These are phyloP conservation scores for Andrena minutula DNA, from an alignment of 2,888 invertebrate genomes.

Conservation along the genomic window DNA sequence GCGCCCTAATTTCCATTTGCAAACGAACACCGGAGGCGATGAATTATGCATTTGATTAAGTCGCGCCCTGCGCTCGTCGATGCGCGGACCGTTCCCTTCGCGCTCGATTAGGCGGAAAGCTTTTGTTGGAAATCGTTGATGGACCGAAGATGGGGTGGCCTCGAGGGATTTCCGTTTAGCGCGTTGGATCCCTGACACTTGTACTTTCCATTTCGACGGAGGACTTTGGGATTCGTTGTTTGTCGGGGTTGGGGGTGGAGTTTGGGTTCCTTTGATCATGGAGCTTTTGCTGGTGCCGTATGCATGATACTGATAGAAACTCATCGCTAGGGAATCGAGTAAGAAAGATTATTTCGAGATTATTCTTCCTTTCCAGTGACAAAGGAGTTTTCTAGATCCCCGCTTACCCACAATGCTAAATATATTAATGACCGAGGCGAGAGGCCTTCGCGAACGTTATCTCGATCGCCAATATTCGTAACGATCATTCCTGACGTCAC, in stretches of 20 bases:
- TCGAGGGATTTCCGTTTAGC: background rate
- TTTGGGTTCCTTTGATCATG: background rate
- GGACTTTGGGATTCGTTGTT: background rate
- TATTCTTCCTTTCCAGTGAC: background rate
- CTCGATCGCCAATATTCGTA: conserved; percentile 35
- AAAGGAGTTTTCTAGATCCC: conserved; percentile 17
- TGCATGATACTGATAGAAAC: background rate
- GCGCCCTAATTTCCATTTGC: conserved; percentile 12
- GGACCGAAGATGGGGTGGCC: background rate
- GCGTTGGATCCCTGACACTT: background rate
- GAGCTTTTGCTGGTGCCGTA: background rate
- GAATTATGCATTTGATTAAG: conserved; percentile 30
- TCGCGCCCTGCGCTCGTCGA: background rate
- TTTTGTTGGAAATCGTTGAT: background rate
- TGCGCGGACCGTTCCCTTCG: conserved; percentile 1
- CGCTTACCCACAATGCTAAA: conserved; percentile 13
- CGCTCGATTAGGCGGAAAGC: background rate
- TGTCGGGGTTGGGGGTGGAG: background rate
- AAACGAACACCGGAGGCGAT: conserved; percentile 4
- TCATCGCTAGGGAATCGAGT: too few species aligned
- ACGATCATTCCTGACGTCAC: conserved; percentile 29
- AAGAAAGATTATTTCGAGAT: too few species aligned
- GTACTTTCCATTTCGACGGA: background rate
- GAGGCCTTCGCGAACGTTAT: conserved; percentile 31
- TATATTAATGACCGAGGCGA: conserved; percentile 15